These are phyloP conservation scores for Caranx melampygus DNA, from an alignment of 2,113 vertebrate species.

Conservation along the genomic window DNA sequence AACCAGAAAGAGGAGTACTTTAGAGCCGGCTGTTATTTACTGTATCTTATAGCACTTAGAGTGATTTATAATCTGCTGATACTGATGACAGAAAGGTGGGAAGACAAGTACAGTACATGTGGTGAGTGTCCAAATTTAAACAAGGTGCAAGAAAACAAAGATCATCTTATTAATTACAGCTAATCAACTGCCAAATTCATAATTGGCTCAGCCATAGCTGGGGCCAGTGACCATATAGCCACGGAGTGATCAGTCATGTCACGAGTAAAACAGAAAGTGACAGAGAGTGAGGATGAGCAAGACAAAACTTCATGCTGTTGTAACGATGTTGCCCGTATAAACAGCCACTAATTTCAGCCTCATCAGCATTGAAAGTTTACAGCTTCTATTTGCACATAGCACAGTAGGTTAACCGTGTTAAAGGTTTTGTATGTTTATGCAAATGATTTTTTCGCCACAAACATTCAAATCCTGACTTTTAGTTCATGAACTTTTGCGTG, in stretches of 20 bases:
- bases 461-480: not conserved
- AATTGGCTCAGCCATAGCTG: not conserved
- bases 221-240: not conserved
- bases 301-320: conserved; percentile 45
- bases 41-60: not conserved
- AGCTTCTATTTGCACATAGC: not conserved
- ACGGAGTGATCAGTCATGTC: conserved; percentile 4
- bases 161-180: not conserved
- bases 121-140: not conserved
- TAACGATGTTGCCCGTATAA: conserved; percentile 24
- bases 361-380: not conserved
- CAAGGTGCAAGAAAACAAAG: not conserved
- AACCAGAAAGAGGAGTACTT: too few relatives aligned
- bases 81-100: not conserved
- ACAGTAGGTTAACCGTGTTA: not conserved
- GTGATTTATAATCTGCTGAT: not conserved
- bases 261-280: too few relatives aligned
- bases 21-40: too few relatives aligned
- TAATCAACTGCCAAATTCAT: not conserved
- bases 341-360: not conserved
- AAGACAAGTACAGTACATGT: not conserved
- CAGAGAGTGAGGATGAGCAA: conserved; percentile 8
- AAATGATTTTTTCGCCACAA: not conserved
- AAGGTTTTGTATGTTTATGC: conserved; percentile 2
- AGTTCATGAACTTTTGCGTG: not conserved